Base-by-base conservation (phyloP, 2,888 invertebrate species). In the Agrilus mali region DNA sequence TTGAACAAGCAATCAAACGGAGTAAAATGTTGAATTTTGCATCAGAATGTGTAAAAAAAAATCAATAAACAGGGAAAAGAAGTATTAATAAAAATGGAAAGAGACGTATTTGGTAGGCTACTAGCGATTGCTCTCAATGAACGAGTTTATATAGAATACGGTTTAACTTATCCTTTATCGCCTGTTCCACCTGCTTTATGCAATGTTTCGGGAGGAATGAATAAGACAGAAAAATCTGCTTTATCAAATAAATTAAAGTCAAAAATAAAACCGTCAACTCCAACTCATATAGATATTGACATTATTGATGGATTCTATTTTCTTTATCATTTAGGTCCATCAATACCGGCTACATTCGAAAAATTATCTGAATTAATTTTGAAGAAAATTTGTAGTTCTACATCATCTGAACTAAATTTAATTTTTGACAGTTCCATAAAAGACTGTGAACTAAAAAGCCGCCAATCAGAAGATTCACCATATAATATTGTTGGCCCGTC, bases 1-100 rank as follows among this genome's bases (percentile, higher is more conserved):
- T 51, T 43, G 50, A 52, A 36, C 36, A 22, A 38, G 12, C 35
- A 2, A 39, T 46, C 3, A 39, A 40, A 34, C 31, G 39, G n/a
- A 46, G 37, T 15, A 46, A 42, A 41, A 44, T 47, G 4, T 13
- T 52, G 41, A 43, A 51, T 44, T 58, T 60, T n/a, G n/a, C n/a
- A n/a, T n/a, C n/a, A n/a, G n/a, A n/a, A n/a, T n/a, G n/a, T n/a
- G n/a, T n/a, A n/a, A 50, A 48, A 56, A 48, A 55, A 54, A 44
- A 27, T 43, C 1, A 51, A 34, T 15, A 55, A 51, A 53, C 49
- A 45, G 7, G 50, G 47, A 40, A 56, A 56, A 37, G 38, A 50
- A 47, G 50, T 41, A 33, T 38, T 55, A 15, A 16, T 58, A 12
- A 54, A 55, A 54, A 57, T 59, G 55, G 55, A 59, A 52, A 50